phyloP scores from a whole-genome alignment of 2,888 invertebrate genomes.

The Macaria liturata region DNA sequence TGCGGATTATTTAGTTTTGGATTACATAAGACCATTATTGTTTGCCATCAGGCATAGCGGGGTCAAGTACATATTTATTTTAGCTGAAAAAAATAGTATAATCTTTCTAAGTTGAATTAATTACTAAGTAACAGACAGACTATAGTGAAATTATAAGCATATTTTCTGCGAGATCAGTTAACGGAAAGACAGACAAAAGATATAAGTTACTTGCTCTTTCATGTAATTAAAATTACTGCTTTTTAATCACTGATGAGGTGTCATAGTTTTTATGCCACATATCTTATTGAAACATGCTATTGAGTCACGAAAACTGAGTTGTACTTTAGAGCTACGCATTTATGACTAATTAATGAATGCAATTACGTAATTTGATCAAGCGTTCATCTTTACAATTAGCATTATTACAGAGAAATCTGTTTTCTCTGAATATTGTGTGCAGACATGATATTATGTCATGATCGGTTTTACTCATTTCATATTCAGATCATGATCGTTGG shows the following conservation, averaged over 20 bases:
- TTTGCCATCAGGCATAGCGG: too few relatives aligned
- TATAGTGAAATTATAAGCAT: too few relatives aligned
- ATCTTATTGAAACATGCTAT: background rate
- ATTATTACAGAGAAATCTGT: constrained; percentile 56
- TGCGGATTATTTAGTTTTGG: too few relatives aligned
- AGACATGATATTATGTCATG: constrained; percentile 51
- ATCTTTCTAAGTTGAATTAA: too few relatives aligned
- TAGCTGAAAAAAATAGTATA: too few relatives aligned
- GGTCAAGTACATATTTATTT: too few relatives aligned
- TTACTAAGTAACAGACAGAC: too few relatives aligned
- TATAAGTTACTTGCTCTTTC: too few relatives aligned
- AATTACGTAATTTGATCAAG: constrained; percentile 34
- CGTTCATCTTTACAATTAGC: constrained; percentile 45
- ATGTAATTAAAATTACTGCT: background rate
- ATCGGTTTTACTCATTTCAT: constrained; percentile 35
- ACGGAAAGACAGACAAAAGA: too few relatives aligned
- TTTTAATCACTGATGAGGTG: background rate
- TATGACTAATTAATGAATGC: constrained; percentile 9
- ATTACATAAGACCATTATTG: too few relatives aligned
- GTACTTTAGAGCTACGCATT: constrained; percentile 5
- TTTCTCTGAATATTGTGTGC: constrained; percentile 32
- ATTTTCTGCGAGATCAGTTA: too few relatives aligned
- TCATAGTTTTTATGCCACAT: background rate
- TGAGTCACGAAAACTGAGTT: background rate
- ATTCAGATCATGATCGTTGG: constrained; percentile 19